Percentiles rank a stretch among this genome's conserved stretches.
Conservation (phyloP, 2,113 vertebrate species). For the Prunella fulvescens region DNA sequence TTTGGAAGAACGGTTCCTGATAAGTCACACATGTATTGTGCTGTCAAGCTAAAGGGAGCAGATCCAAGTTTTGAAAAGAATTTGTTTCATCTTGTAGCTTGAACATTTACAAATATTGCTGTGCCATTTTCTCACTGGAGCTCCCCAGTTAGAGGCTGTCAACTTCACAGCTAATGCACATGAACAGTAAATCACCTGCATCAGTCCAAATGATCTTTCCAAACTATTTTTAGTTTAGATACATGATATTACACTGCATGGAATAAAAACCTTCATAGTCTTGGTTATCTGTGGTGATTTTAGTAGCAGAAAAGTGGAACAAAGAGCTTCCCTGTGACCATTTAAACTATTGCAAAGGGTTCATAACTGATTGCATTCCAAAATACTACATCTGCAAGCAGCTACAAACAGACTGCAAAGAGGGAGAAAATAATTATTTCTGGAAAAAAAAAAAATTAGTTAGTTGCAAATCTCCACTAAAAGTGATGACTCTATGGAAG, state of each 20-base stretch:
- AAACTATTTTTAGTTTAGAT: not conserved
- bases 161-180: not conserved
- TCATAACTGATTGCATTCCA: not conserved
- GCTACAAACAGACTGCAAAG: not conserved
- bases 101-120: not conserved
- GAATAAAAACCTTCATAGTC: not conserved
- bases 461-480: not conserved
- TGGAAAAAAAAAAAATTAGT: not conserved
- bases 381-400: not conserved
- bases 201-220: not conserved
- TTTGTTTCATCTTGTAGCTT: not conserved
- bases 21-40: not conserved
- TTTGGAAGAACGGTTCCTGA: not conserved
- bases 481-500: not conserved
- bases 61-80: not conserved
- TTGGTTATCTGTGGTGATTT: not conserved
- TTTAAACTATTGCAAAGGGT: not conserved
- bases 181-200: not conserved
- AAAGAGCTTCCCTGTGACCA: not conserved
- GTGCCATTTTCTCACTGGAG: not conserved
- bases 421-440: not conserved
- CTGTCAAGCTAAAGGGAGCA: not conserved
- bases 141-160: not conserved
- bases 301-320: not conserved
- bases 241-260: not conserved